These are phyloP conservation scores for Dasysyrphus tricinctus DNA, from an alignment of 2,888 invertebrate genomes.

Conservation along the genomic window DNA sequence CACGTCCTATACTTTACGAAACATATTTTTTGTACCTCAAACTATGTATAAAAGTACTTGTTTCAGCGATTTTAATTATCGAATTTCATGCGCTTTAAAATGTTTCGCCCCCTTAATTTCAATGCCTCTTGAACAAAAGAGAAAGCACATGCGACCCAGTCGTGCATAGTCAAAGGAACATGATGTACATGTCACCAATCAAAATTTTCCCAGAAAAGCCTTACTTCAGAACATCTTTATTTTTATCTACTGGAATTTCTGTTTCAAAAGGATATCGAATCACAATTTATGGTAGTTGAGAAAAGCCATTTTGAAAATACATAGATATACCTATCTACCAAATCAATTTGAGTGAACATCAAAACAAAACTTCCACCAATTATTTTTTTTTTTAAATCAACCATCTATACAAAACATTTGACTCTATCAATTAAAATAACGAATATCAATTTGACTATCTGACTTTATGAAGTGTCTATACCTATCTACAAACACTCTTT, in stretches of 20 bases:
- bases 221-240: neutral
- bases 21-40: too few relatives aligned
- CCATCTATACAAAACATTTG: conserved; percentile 30
- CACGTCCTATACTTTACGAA: too few relatives aligned
- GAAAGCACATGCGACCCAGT: too few relatives aligned
- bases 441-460: conserved; percentile 49
- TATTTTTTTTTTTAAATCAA: conserved; percentile 19
- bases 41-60: too few relatives aligned
- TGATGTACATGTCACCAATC: too few relatives aligned
- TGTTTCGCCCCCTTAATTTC: too few relatives aligned
- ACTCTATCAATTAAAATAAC: conserved; percentile 49
- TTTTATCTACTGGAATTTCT: neutral
- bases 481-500: conserved; percentile 33
- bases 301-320: neutral
- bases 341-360: conserved; percentile 58
- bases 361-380: conserved; percentile 61
- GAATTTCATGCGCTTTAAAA: too few relatives aligned
- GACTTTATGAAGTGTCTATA: neutral
- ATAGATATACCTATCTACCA: too few relatives aligned
- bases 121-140: too few relatives aligned
- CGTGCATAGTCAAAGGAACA: too few relatives aligned
- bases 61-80: too few relatives aligned
- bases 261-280: neutral
- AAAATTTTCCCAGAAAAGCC: neutral
- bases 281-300: neutral